Evolutionary conservation across 2,888 invertebrate species (phyloP).

Genomic region (Campoletis raptor): DNA sequence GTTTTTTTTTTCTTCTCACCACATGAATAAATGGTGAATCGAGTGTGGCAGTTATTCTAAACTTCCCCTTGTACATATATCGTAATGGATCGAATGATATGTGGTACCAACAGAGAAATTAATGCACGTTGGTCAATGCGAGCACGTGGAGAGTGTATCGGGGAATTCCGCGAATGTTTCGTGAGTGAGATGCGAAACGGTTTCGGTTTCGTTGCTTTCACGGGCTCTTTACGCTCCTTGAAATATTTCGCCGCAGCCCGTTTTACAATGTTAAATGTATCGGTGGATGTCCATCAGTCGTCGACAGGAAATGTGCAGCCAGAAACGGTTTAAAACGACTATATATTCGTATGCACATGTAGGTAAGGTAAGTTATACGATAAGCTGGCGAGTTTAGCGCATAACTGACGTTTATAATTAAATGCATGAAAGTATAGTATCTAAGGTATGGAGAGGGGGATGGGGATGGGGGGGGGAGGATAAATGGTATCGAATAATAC

Average conservation of each 20-base stretch:
- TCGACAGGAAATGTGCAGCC: conserved; percentile 48
- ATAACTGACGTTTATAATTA: conserved; percentile 53
- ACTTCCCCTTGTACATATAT: neutral
- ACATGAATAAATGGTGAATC: neutral
- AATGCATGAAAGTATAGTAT: conserved; percentile 48
- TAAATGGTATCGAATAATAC: conserved; percentile 3
- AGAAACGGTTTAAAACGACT: conserved; percentile 15
- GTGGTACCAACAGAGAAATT: conserved; percentile 59
- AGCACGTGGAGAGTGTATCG: conserved; percentile 44
- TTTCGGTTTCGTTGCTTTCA: conserved; percentile 62
- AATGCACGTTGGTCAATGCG: conserved; percentile 59
- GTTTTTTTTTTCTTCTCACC: neutral
- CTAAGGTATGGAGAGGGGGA: neutral
- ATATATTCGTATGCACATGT: neutral
- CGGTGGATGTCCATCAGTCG: conserved; percentile 47
- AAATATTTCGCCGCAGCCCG: conserved; percentile 40
- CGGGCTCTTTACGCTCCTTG: conserved; percentile 31
- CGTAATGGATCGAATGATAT: conserved; percentile 29
- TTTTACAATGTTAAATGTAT: conserved; percentile 24
- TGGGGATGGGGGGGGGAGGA: no score
- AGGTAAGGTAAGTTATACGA: conserved; percentile 16
- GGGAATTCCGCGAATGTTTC: conserved; percentile 64
- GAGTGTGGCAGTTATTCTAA: conserved; percentile 15
- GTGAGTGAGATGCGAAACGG: conserved; percentile 62
- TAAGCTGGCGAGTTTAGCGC: conserved; percentile 42